phyloP scores from a whole-genome alignment of 2,888 invertebrate species.

The Drosophila planitibia region DNA sequence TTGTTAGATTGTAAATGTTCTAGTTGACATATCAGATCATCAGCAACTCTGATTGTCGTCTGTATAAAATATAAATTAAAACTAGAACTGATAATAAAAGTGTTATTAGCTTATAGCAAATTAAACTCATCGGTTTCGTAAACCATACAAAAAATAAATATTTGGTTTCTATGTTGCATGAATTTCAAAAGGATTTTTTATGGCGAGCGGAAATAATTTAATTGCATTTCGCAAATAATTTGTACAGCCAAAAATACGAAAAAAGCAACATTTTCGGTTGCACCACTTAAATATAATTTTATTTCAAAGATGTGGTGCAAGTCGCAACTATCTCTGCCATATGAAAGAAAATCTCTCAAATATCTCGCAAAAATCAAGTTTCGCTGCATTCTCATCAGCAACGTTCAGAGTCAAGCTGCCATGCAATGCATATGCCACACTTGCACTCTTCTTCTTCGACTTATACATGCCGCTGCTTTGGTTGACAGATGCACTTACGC shows the following conservation, averaged over 20 bases:
- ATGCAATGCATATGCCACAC: constrained; percentile 53
- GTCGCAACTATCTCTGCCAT: neutral
- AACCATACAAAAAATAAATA: neutral
- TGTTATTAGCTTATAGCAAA: neutral
- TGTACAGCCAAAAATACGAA: neutral
- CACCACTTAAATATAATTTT: neutral
- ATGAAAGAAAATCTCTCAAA: neutral
- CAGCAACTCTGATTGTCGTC: neutral
- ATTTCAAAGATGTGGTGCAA: neutral
- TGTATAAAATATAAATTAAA: neutral
- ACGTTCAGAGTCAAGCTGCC: constrained; percentile 75
- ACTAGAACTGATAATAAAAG: neutral
- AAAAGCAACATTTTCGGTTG: neutral
- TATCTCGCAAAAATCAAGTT: constrained; percentile 45
- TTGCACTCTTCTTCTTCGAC: neutral
- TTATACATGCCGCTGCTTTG: constrained; percentile 19
- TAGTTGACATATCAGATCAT: neutral
- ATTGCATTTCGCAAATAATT: neutral
- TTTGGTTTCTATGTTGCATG: neutral
- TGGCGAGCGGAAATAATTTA: neutral
- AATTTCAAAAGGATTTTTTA: fast-evolving
- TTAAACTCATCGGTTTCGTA: neutral
- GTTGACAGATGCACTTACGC: constrained; percentile 78
- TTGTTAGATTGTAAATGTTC: neutral
- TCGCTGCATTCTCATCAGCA: constrained; percentile 67